These are phyloP conservation scores for Lithodes maja DNA, from an alignment of 2,888 invertebrate genomes.

Conservation along the genomic window DNA sequence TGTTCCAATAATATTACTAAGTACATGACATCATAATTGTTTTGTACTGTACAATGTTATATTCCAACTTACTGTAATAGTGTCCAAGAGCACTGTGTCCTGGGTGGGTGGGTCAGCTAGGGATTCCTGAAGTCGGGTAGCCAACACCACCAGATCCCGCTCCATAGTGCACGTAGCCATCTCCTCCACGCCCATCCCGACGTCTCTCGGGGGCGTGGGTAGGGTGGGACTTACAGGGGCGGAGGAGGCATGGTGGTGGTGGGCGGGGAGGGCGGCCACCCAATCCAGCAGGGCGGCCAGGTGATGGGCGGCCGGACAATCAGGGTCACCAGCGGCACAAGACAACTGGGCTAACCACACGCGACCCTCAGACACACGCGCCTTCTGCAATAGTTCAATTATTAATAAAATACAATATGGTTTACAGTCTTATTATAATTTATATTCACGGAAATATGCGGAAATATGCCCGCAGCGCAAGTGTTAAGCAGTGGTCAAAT, in stretches of 20 bases:
- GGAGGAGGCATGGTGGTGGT: slow-evolving; percentile 55
- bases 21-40: too few relatives aligned
- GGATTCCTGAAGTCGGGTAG: slow-evolving; percentile 64
- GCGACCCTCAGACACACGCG: slow-evolving; percentile 55
- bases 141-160: slow-evolving; percentile 59
- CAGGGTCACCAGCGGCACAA: slow-evolving; percentile 42
- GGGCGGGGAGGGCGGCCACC: slow-evolving; percentile 52
- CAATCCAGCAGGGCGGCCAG: slow-evolving; percentile 65
- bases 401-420: too few relatives aligned
- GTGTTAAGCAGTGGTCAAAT: too few relatives aligned
- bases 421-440: too few relatives aligned
- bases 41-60: too few relatives aligned
- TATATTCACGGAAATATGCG: too few relatives aligned
- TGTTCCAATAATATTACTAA: too few relatives aligned
- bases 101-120: slow-evolving; percentile 54
- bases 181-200: slow-evolving; percentile 63
- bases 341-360: slow-evolving; percentile 57
- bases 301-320: slow-evolving; percentile 46
- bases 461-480: too few relatives aligned
- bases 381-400: slow-evolving; percentile 28
- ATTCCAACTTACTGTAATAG: slow-evolving; percentile 51
- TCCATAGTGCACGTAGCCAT: slow-evolving; percentile 43
- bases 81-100: slow-evolving; percentile 58
- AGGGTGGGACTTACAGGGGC: slow-evolving; percentile 65
- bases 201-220: slow-evolving; percentile 34